These are phyloP conservation scores for Allenopithecus nigroviridis DNA, from an alignment of 2,797 vertebrate species.

Conservation along the genomic window DNA sequence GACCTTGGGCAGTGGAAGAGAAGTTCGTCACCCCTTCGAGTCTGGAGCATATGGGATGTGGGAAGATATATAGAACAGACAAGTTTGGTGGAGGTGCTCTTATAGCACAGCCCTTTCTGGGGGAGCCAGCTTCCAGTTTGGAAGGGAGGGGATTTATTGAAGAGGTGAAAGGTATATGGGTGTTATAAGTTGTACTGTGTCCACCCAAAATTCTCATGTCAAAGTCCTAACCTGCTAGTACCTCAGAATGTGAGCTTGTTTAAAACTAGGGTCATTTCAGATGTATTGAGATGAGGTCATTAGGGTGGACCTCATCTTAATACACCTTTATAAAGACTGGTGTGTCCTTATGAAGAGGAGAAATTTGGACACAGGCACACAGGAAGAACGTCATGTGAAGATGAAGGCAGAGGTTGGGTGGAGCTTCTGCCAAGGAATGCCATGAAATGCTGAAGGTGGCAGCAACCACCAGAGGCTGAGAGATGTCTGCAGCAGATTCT, in stretches of 20 bases:
- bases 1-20: neutral
- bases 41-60: neutral
- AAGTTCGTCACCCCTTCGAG: too few species aligned
- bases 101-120: neutral
- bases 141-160: neutral
- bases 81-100: accelerated
- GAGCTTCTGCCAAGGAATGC: neutral
- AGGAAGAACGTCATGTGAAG: neutral
- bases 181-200: neutral
- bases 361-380: neutral
- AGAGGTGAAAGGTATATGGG: neutral
- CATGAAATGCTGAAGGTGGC: neutral
- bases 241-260: neutral
- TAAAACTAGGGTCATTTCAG: neutral
- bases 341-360: neutral
- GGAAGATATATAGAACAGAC: too few species aligned
- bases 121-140: neutral
- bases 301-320: neutral
- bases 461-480: neutral
- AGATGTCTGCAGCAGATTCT: neutral
- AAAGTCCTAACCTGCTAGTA: neutral
- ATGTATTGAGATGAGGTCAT: neutral
- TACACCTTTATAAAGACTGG: neutral
- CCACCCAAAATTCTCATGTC: neutral
- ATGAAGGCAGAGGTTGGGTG: neutral